Percentiles rank a stretch among this genome's conserved stretches.
phyloP scores from a whole-genome alignment of 2,888 invertebrate genomes.

The Notocelia uddmanniana region DNA sequence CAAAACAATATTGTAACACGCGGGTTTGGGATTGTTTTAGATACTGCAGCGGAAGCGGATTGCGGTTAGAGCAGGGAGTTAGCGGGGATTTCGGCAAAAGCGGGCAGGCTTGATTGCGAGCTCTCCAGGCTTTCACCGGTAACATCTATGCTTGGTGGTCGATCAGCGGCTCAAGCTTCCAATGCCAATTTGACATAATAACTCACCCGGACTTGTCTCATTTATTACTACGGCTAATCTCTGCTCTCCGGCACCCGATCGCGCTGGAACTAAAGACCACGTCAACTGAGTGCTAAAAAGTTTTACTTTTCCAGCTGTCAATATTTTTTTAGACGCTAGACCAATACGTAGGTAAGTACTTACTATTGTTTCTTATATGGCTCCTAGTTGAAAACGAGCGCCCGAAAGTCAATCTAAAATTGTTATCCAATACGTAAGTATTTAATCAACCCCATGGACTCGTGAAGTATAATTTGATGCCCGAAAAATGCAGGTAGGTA shows the following conservation, averaged over 20 bases:
- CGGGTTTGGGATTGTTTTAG: conserved; percentile 55
- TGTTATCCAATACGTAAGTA: background rate
- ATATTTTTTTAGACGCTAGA: too few relatives aligned
- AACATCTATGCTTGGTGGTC: conserved; percentile 42
- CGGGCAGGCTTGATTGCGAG: conserved; percentile 58
- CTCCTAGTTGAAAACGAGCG: background rate
- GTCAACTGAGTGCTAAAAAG: too few relatives aligned
- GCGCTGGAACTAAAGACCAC: too few relatives aligned
- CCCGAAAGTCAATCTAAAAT: background rate
- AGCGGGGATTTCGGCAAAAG: conserved; percentile 52
- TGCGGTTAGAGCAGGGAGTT: conserved; percentile 56
- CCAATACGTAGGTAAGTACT: too few relatives aligned
- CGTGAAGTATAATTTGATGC: conserved; percentile 52
- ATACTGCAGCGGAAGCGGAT: conserved; percentile 52
- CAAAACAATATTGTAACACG: conserved; percentile 56
- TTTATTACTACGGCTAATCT: too few relatives aligned
- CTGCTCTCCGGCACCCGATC: too few relatives aligned
- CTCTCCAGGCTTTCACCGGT: conserved; percentile 58
- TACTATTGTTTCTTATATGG: too few relatives aligned
- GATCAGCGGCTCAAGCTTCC: background rate
- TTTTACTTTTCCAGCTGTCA: too few relatives aligned
- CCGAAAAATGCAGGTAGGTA: conserved; percentile 26
- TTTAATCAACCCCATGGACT: conserved; percentile 37
- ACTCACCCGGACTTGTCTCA: background rate
- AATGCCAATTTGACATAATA: background rate